Evolutionary conservation across 2,113 vertebrate genomes (phyloP).

Genomic region (Dissostichus mawsoni): DNA sequence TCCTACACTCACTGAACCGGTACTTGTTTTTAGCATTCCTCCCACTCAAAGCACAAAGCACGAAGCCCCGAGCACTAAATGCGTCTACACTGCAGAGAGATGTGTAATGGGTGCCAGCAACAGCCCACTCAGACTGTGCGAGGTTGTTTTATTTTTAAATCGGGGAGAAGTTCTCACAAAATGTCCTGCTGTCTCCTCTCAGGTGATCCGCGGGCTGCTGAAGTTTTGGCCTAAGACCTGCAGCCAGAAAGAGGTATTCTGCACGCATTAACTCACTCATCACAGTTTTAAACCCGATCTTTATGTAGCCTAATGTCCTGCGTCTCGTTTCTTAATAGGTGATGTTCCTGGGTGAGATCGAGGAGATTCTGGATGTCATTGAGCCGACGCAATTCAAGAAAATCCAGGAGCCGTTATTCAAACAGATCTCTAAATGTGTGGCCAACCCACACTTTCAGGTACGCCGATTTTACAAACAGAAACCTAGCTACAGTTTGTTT

Average conservation of each 20-base stretch:
- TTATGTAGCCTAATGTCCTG: neutral
- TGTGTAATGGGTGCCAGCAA: conserved; percentile 24
- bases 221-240: conserved; percentile 99
- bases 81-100: conserved; percentile 49
- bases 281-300: neutral
- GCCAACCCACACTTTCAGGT: conserved; percentile 99
- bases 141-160: neutral
- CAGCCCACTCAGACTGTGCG: conserved; percentile 36
- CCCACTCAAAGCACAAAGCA: conserved; percentile 55
- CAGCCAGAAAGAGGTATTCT: conserved; percentile 96
- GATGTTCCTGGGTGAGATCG: conserved; percentile 98
- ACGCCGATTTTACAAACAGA: neutral
- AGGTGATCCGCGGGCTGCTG: conserved; percentile 96
- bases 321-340: conserved; percentile 84
- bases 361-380: conserved; percentile 98
- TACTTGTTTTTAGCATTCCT: conserved; percentile 71
- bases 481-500: no score
- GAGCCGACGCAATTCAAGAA: conserved; percentile 99
- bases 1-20: conserved; percentile 94
- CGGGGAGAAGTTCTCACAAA: conserved; percentile 17
- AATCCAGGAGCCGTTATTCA: conserved; percentile 97
- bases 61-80: conserved; percentile 41
- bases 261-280: neutral
- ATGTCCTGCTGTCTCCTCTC: conserved; percentile 29
- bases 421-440: conserved; percentile 96